Conservation (phyloP, 2,888 invertebrate genomes). For the Drosophila robusta region DNA sequence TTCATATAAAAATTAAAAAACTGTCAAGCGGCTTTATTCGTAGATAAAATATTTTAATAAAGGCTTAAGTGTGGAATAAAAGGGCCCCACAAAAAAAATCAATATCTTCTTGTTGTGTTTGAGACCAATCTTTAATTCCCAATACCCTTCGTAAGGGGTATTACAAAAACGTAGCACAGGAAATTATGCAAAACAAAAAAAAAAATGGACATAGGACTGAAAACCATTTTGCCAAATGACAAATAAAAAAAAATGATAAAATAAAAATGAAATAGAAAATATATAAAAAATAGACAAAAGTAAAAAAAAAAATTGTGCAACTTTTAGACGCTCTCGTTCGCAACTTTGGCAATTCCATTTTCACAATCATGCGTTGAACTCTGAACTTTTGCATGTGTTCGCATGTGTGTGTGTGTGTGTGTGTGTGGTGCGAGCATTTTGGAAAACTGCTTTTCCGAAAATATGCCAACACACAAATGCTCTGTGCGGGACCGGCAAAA, state of each 20-base stretch:
- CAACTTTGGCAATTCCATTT: slow-evolving; percentile 83
- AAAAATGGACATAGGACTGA: slow-evolving; percentile 25
- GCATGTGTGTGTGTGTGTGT: slow-evolving; percentile 38
- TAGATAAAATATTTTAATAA: too few relatives aligned
- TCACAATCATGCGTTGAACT: slow-evolving; percentile 83
- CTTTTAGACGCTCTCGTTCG: slow-evolving; percentile 68
- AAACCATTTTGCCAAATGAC: slow-evolving; percentile 59
- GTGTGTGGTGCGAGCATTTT: slow-evolving; percentile 51
- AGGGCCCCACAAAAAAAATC: too few relatives aligned
- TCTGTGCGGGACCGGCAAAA: slow-evolving; percentile 46
- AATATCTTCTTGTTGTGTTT: too few relatives aligned
- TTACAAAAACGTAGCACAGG: slow-evolving; percentile 32
- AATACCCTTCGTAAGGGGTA: background rate
- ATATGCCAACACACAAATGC: slow-evolving; percentile 71
- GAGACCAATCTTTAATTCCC: background rate
- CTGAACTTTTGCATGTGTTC: slow-evolving; percentile 69
- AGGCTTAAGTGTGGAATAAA: too few relatives aligned
- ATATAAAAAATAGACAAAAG: slow-evolving; percentile 8
- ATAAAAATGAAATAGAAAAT: slow-evolving; percentile 27
- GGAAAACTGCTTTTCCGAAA: slow-evolving; percentile 73
- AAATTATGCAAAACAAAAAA: slow-evolving; percentile 67
- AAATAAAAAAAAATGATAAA: slow-evolving; percentile 45
- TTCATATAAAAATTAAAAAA: too few relatives aligned
- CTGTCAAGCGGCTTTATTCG: too few relatives aligned
- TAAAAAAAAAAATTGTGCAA: slow-evolving; percentile 49